A percentile compares a stretch with the other conserved stretches of the same genome.
Conservation (phyloP, 2,888 invertebrate species). For the Linnaemya vulpina region DNA sequence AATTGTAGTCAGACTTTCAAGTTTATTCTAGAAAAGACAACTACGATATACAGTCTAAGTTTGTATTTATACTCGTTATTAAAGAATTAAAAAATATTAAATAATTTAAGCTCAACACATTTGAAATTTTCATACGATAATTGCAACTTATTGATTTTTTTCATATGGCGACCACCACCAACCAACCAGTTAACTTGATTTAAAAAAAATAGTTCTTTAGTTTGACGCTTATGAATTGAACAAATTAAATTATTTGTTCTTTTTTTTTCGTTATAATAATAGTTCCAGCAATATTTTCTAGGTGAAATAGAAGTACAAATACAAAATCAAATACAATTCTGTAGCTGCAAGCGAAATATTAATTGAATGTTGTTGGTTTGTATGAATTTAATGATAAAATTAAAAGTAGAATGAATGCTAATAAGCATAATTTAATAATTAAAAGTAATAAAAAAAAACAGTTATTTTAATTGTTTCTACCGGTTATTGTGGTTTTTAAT, state of each 20-base stretch:
- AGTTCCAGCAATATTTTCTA: conserved; percentile 5
- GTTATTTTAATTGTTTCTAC: conserved; percentile 61
- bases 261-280: background rate
- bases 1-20: conserved; percentile 35
- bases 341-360: conserved; percentile 44
- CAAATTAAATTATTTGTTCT: conserved; percentile 38
- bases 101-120: conserved; percentile 30
- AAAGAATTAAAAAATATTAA: background rate
- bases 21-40: conserved; percentile 9
- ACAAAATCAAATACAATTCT: background rate
- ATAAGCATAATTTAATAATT: conserved; percentile 19
- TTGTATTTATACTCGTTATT: background rate
- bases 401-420: conserved; percentile 20
- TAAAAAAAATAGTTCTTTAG: conserved; percentile 23
- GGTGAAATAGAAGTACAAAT: background rate
- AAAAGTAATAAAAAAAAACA: conserved; percentile 27
- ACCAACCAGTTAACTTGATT: conserved; percentile 44
- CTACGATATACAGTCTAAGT: background rate
- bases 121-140: conserved; percentile 11
- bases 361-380: conserved; percentile 49
- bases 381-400: conserved; percentile 18
- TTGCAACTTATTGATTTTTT: conserved; percentile 33
- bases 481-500: conserved; percentile 35
- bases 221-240: conserved; percentile 3
- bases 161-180: conserved; percentile 11